Conservation (phyloP, 1,140 invertebrate genomes). For the Bombus ignitus region DNA sequence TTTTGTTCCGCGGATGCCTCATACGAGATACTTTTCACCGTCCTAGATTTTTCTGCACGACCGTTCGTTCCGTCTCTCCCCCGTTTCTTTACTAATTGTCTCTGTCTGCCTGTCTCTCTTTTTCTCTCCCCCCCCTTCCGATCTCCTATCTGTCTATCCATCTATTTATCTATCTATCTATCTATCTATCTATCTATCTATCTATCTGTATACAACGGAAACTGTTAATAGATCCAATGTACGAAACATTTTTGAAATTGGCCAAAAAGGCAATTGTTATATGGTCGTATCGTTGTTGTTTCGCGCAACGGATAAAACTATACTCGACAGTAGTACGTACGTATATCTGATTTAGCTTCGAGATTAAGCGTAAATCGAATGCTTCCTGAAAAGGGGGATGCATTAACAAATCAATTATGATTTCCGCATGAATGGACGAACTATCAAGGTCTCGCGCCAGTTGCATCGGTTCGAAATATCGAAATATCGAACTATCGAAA, state of each 20-base stretch:
- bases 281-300: neutral
- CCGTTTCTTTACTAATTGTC: slow-evolving; percentile 14
- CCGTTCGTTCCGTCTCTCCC: slow-evolving; percentile 27
- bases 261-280: neutral
- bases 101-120: too few species aligned
- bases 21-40: slow-evolving; percentile 67
- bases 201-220: neutral
- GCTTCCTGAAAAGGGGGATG: slow-evolving; percentile 31
- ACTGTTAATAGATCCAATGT: neutral
- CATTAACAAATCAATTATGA: slow-evolving; percentile 41
- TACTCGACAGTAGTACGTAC: rapidly evolving
- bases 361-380: slow-evolving; percentile 26
- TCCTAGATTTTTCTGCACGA: slow-evolving; percentile 67
- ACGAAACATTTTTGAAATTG: neutral
- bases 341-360: neutral
- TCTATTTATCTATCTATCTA: too few species aligned
- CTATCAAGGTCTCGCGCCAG: slow-evolving; percentile 53
- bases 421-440: slow-evolving; percentile 18
- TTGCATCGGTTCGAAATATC: slow-evolving; percentile 54
- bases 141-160: too few species aligned
- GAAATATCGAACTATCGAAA: neutral
- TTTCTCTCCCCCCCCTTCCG: rapidly evolving
- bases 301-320: neutral
- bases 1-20: slow-evolving; percentile 54
- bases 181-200: too few species aligned